These are phyloP conservation scores for Genyomyrus donnyi DNA, from an alignment of 2,113 vertebrate genomes.

Conservation along the genomic window DNA sequence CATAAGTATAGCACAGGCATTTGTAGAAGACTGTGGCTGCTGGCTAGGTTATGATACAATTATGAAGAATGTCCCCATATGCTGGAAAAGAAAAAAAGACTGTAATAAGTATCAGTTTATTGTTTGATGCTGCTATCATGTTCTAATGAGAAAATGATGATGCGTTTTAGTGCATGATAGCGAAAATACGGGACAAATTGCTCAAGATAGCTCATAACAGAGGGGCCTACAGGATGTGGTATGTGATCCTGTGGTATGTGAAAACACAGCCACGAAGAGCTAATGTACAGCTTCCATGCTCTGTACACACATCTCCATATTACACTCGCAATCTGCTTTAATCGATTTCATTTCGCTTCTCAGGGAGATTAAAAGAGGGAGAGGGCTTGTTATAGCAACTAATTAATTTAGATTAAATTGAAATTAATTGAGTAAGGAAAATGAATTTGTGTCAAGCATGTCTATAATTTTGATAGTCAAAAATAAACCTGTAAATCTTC, in stretches of 20 bases:
- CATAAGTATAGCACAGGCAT: background rate
- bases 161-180: background rate
- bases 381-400: conserved; percentile 8
- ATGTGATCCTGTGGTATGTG: background rate
- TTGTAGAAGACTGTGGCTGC: background rate
- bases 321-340: background rate
- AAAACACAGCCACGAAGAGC: background rate
- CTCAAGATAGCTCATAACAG: background rate
- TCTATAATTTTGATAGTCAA: conserved; percentile 4
- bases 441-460: conserved; percentile 7
- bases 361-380: conserved; percentile 3
- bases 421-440: conserved; percentile 3
- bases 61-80: background rate
- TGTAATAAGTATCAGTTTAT: background rate
- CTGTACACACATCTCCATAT: background rate
- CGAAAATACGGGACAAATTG: background rate
- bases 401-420: background rate
- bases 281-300: background rate
- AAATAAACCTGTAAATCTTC: conserved; percentile 1
- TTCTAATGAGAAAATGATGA: background rate
- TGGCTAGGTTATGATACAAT: background rate
- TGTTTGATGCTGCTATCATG: background rate
- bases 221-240: background rate
- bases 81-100: background rate
- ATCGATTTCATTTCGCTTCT: conserved; percentile 9